A percentile compares a stretch with the other conserved stretches of the same genome.
Conservation (phyloP, 2,888 invertebrate genomes). For the Luperina testacea region DNA sequence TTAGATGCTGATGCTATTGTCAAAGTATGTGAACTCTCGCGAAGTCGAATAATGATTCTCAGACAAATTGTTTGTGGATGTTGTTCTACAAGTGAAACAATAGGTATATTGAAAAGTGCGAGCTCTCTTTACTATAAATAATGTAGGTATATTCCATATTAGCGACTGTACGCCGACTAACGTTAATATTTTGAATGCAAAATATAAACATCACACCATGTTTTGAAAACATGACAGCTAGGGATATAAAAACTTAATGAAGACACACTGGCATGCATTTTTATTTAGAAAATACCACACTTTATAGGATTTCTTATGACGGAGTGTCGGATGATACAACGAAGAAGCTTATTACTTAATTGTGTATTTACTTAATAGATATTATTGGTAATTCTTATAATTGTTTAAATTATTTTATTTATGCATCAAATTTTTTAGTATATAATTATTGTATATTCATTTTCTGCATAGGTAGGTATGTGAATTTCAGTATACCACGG, state of each 20-base stretch:
- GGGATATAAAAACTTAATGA: slow-evolving; percentile 9
- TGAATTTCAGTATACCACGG: no score
- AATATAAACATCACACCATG: slow-evolving; percentile 29
- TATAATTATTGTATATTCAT: no score
- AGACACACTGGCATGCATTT: not conserved
- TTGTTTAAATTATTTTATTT: no score
- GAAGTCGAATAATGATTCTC: not conserved
- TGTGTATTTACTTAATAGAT: no score
- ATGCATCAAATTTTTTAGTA: no score
- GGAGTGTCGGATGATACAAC: no score
- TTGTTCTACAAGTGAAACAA: slow-evolving; percentile 6
- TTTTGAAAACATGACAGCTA: slow-evolving; percentile 37
- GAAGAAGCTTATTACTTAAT: no score
- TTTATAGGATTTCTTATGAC: not conserved
- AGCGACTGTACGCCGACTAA: not conserved
- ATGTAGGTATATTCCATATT: not conserved
- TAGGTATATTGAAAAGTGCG: slow-evolving; percentile 14
- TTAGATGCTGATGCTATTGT: not conserved
- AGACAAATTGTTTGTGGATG: not conserved
- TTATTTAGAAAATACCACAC: slow-evolving; percentile 23
- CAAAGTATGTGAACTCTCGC: not conserved
- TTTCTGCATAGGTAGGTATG: no score
- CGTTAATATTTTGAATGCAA: slow-evolving; percentile 42
- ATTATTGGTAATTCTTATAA: no score
- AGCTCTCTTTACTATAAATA: not conserved